A percentile compares a stretch with the other conserved stretches of the same genome.
These are phyloP conservation scores for Probaryconus sp. DNA, from an alignment of 1,140 invertebrate genomes.

Conservation along the genomic window DNA sequence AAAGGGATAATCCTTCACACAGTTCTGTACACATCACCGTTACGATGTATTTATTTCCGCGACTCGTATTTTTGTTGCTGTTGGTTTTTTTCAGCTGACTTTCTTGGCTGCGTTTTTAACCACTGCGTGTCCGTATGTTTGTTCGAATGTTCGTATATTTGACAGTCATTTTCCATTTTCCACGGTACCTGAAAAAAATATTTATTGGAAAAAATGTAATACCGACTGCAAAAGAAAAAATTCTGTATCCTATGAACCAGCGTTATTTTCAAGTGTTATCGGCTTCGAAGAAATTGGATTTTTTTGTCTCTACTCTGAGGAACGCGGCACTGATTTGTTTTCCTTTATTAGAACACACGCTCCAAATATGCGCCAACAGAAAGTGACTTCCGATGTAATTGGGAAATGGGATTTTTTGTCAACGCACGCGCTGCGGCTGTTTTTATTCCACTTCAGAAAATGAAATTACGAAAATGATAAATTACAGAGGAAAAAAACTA, in stretches of 20 bases:
- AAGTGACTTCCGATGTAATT: neutral
- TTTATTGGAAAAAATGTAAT: constrained; percentile 7
- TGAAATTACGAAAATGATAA: too few species aligned
- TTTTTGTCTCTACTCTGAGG: neutral
- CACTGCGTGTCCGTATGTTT: constrained; percentile 13
- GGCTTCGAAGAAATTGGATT: neutral
- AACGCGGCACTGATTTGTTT: constrained; percentile 7
- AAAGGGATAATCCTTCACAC: constrained; percentile 67
- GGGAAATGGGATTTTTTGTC: too few species aligned
- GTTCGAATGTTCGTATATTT: too few species aligned
- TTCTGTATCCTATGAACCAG: constrained; percentile 1
- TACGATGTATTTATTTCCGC: constrained; percentile 49
- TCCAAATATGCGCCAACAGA: neutral
- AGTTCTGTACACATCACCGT: constrained; percentile 63
- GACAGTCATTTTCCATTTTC: constrained; percentile 25
- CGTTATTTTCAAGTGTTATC: constrained; percentile 9
- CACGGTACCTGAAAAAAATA: neutral
- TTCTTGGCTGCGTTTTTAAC: constrained; percentile 23
- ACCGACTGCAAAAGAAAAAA: neutral
- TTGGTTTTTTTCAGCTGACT: constrained; percentile 34
- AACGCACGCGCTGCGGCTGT: too few species aligned
- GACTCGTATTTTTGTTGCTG: constrained; percentile 29
- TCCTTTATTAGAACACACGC: constrained; percentile 4
- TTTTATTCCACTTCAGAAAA: too few species aligned
- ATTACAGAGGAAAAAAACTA: too few species aligned